Base-by-base conservation (phyloP, 2,888 invertebrate genomes). In the Agonum fuliginosum region DNA sequence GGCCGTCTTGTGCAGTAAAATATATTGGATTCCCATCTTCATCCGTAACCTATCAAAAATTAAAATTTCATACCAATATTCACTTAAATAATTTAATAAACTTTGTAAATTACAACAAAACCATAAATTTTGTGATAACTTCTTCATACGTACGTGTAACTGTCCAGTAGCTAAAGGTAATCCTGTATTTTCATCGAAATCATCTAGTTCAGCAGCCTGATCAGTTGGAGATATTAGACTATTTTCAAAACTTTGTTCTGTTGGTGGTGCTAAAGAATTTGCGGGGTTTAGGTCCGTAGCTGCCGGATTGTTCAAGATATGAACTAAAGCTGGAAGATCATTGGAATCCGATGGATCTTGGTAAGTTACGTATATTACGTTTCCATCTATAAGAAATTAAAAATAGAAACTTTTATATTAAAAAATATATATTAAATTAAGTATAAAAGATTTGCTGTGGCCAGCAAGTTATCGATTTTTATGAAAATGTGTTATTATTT, bases 1-100 rank as follows among this genome's bases (percentile, higher is more conserved):
- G 90, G 20, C 93, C 93, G 83, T 93, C 92, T 80, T 91, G 90
- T 85, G 92, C 91, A 0, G 92, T 92, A 82, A 93, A 89, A 81
- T 91, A 92, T 70, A 91, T 86, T 0, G 92, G 91, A 85, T 92
- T 93, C 22, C 93, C 93, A 73, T 91, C 89, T 83, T 91, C 91
- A 84, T 93, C 93, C 0, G 91, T 90, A 78, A 93, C 90, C 89
- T 93, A 22, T 10, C 19, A 12, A 22, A 54, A 54, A 22, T 10
- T 22, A 20, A 54, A 22, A 22, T 4, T 54, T 46, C 2, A 14
- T 3, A 46, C 12, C 8, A 12, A 46, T 17, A 5, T 27, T n/a
- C 14, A 58, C 27, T 58, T 10, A 12, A 58, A 58, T 24, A 17
- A 24, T 12, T 20, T 4, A 41, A 41, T 1, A 12, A 10, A 41